Percentiles rank a stretch among this genome's conserved stretches.
Evolutionary conservation across 2,888 invertebrate species (phyloP).

Genomic region (Odontocerum albicorne): DNA sequence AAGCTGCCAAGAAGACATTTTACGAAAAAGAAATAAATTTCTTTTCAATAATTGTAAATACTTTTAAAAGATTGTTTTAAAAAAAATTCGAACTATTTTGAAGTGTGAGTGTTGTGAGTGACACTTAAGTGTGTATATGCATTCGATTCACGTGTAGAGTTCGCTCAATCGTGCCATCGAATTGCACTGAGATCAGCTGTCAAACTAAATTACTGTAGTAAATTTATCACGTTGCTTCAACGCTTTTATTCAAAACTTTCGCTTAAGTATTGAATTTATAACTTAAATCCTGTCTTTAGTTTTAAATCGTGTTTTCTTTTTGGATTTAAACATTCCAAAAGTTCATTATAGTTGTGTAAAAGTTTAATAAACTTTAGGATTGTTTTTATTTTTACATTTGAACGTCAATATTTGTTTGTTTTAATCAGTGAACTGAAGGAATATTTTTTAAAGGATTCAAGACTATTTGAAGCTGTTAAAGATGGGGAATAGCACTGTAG

Average conservation of each 20-base stretch:
- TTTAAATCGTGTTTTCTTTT: conserved; percentile 9
- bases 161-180: conserved; percentile 23
- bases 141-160: conserved; percentile 25
- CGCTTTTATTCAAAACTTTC: too few relatives aligned
- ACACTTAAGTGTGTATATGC: conserved; percentile 12
- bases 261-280: too few relatives aligned
- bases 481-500: conserved; percentile 6
- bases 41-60: too few relatives aligned
- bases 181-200: conserved; percentile 23
- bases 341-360: not conserved
- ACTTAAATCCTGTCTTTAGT: too few relatives aligned
- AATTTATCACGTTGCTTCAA: too few relatives aligned
- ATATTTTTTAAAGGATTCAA: conserved; percentile 7
- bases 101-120: conserved; percentile 18
- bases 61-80: too few relatives aligned
- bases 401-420: conserved; percentile 1
- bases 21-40: conserved; percentile 3
- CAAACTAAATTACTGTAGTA: too few relatives aligned
- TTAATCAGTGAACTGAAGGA: conserved; percentile 8
- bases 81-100: conserved; percentile 6
- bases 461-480: conserved; percentile 14
- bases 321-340: not conserved
- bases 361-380: not conserved
- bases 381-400: not conserved
- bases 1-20: not conserved